Evolutionary conservation across 2,113 vertebrate species (phyloP).

Genomic region (Cynoglossus semilaevis): DNA sequence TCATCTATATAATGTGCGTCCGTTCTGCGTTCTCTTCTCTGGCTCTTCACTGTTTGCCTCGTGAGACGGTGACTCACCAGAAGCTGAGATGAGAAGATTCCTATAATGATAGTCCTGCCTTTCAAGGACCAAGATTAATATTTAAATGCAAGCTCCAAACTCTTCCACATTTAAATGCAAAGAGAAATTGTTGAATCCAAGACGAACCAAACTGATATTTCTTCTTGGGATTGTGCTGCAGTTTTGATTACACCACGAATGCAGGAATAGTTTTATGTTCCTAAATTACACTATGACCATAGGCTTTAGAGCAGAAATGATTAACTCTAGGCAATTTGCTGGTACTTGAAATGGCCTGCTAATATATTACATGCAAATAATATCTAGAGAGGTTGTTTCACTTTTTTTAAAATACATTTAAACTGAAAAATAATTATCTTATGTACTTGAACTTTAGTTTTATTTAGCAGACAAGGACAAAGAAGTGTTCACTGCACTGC

Average conservation of each 20-base stretch:
- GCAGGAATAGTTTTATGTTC: conserved; percentile 9
- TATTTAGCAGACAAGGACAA: too few relatives aligned
- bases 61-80: conserved; percentile 59
- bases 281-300: background rate
- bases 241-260: background rate
- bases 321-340: background rate
- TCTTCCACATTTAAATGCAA: conserved; percentile 25
- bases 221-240: background rate
- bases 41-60: conserved; percentile 65
- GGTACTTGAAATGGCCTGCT: too few relatives aligned
- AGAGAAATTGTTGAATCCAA: conserved; percentile 24
- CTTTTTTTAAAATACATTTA: too few relatives aligned
- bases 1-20: conserved; percentile 12
- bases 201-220: background rate
- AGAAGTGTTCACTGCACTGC: too few relatives aligned
- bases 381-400: too few relatives aligned
- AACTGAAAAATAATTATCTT: too few relatives aligned
- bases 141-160: conserved; percentile 42
- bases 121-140: conserved; percentile 78
- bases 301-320: conserved; percentile 1
- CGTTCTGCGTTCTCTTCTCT: conserved; percentile 11
- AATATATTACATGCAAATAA: too few relatives aligned
- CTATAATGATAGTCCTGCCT: conserved; percentile 77
- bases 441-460: too few relatives aligned
- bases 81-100: conserved; percentile 65